A percentile compares a stretch with the other conserved stretches of the same genome.
phyloP scores from a whole-genome alignment of 2,888 invertebrate genomes.

The Lasioglossum calceatum region DNA sequence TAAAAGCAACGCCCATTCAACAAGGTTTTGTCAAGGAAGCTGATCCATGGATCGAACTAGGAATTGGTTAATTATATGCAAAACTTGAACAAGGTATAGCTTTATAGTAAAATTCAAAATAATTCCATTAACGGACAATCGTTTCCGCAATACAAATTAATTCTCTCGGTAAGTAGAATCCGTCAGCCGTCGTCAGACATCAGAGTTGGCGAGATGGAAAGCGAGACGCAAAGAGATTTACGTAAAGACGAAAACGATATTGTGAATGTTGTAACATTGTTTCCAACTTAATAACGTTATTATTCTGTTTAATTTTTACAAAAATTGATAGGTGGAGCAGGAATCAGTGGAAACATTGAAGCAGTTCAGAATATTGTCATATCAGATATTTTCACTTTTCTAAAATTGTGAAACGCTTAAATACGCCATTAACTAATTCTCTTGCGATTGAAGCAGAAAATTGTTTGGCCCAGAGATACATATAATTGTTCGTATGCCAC shows the following conservation, averaged over 20 bases:
- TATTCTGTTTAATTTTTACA: background rate
- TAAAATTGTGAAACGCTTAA: background rate
- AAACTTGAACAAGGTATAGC: background rate
- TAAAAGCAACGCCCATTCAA: conserved; percentile 56
- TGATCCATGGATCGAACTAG: conserved; percentile 58
- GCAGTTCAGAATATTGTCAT: too few species aligned
- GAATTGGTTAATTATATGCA: conserved; percentile 61
- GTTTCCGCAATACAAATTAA: background rate
- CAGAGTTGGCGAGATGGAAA: background rate
- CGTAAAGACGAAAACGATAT: background rate
- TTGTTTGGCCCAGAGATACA: background rate
- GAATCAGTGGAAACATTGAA: background rate
- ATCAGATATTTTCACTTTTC: background rate
- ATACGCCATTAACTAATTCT: background rate
- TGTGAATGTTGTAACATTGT: background rate
- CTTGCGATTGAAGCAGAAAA: background rate
- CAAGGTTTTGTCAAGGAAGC: conserved; percentile 27
- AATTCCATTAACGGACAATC: conserved; percentile 19
- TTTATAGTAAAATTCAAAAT: background rate
- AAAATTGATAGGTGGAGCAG: background rate
- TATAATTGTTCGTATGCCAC: background rate
- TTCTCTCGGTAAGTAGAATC: background rate
- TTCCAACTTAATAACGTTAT: background rate
- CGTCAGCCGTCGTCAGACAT: background rate
- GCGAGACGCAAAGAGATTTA: background rate